Conservation (phyloP, 2,888 invertebrate species). For the Cyclophora albipunctata region DNA sequence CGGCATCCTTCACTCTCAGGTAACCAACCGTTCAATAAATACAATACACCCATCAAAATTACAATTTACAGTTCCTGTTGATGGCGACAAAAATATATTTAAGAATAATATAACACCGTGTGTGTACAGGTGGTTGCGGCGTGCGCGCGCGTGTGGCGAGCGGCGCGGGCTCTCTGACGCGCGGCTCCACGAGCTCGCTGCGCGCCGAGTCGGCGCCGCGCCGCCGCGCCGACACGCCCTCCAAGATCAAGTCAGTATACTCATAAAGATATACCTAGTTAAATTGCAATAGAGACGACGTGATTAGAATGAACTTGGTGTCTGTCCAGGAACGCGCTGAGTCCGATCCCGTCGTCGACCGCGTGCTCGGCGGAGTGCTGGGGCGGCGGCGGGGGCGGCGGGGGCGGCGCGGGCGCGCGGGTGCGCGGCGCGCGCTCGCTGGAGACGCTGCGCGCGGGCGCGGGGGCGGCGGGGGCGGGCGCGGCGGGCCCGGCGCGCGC, state of each 20-base stretch:
- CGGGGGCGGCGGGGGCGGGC: constrained; percentile 25
- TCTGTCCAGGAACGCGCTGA: constrained; percentile 69
- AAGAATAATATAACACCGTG: no score
- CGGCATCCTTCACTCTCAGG: constrained; percentile 85
- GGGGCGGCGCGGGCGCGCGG: constrained; percentile 38
- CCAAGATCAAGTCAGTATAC: constrained; percentile 29
- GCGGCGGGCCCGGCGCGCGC: constrained; percentile 37
- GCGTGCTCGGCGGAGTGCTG: constrained; percentile 56
- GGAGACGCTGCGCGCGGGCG: constrained; percentile 30
- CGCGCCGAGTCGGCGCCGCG: constrained; percentile 26
- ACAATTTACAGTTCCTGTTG: no score
- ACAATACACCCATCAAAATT: no score
- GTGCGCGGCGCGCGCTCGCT: constrained; percentile 46
- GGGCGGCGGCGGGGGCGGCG: constrained; percentile 35
- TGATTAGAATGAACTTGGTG: no score
- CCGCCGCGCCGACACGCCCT: constrained; percentile 21
- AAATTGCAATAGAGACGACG: no score
- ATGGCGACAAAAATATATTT: no score
- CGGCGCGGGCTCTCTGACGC: constrained; percentile 25
- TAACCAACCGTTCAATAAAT: constrained; percentile 26
- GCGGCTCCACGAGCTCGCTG: constrained; percentile 47
- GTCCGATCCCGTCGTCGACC: constrained; percentile 80
- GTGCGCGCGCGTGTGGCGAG: constrained; percentile 52
- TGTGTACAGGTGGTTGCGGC: constrained; percentile 18
- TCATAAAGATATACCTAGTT: no score